Base-by-base conservation (phyloP, 1,140 invertebrate species). In the Lamellibrachia luymesi region DNA sequence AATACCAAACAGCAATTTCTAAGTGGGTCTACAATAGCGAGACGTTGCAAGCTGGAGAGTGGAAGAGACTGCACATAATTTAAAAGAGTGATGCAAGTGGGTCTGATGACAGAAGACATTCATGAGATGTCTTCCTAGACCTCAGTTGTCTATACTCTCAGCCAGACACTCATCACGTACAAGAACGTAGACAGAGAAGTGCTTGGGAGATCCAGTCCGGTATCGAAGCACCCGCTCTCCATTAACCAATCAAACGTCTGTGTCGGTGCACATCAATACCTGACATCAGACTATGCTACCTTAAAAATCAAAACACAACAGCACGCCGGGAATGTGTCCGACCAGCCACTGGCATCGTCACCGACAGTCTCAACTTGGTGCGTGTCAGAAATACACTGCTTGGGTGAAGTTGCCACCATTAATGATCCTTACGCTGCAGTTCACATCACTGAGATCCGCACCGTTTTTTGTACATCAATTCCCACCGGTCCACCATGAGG, bases 271-370 rank as follows among this genome's bases (percentile, higher is more conserved):
- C 13, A 22, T 80, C 64, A 22, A 80, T 38, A 56, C 52, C 52
- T 17, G 6, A 80, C 64, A 10, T 22, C 64, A 80, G 64, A 80
- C 64, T 80, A 80, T 2, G 13, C 64, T 80, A 80, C 64, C 52
- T 80, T 80, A 80, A 80, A 80, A 80, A 80, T 80, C 64, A 80
- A 80, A 80, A 80, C 64, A 80, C 64, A 80, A 80, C 64, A 80
- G 64, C 64, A 80, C 25, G 13, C 6, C 64, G 64, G 64, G 64
- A 80, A 80, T 80, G 64, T 80, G 64, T 80, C 64, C 64, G 13
- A 80, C 64, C 13, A 7, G 52, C 13, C 52, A 7, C 52, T 56
- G 52, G 6, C 52, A 13, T 13, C 6, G 13, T 56, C 52, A 56
- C 52, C 52, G 52, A 56, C 52, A 13, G 52, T 56, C 52, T 22